Conservation (phyloP, 2,888 invertebrate species). For the Hydrotaea cyrtoneurina region DNA sequence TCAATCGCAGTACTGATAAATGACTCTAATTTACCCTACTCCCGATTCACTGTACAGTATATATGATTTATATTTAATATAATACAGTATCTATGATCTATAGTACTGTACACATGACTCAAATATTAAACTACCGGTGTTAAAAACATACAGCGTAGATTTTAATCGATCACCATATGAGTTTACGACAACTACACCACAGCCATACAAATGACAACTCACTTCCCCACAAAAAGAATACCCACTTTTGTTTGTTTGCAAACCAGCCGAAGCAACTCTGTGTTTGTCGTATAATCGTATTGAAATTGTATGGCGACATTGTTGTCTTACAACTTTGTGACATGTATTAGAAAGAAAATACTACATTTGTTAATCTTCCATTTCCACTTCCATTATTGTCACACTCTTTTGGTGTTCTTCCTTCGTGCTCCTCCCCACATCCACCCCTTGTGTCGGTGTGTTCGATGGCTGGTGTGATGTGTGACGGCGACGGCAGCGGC, state of each 20-base stretch:
- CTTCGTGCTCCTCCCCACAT: not conserved
- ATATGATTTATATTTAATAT: too few relatives aligned
- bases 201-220: not conserved
- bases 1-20: too few relatives aligned
- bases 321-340: not conserved
- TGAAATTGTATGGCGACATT: not conserved
- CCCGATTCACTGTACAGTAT: too few relatives aligned
- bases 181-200: not conserved
- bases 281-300: not conserved
- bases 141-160: too few relatives aligned
- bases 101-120: too few relatives aligned
- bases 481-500: not conserved
- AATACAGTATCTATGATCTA: too few relatives aligned
- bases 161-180: too few relatives aligned
- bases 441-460: not conserved
- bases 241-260: too few relatives aligned
- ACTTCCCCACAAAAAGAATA: too few relatives aligned
- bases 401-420: not conserved
- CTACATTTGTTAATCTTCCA: not conserved
- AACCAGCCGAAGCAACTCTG: not conserved
- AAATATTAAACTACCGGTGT: too few relatives aligned
- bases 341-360: not conserved
- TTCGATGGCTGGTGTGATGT: not conserved
- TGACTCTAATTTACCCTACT: too few relatives aligned
- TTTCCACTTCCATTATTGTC: conserved; percentile 2